phyloP scores from a whole-genome alignment of 2,797 vertebrate genomes.

The Potorous gilbertii region DNA sequence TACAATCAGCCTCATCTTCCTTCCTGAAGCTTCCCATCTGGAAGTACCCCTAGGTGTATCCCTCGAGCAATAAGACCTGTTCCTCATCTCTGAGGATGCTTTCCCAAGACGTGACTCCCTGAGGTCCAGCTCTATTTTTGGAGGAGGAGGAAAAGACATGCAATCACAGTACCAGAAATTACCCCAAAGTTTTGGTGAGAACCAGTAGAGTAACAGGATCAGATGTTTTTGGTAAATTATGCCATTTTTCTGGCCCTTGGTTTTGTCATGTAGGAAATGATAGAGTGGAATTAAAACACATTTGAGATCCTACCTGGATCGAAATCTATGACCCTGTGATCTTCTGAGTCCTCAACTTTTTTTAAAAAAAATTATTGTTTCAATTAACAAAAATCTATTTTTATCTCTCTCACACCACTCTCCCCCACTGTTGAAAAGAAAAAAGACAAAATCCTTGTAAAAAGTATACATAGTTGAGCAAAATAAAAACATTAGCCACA shows the following conservation, averaged over 20 bases:
- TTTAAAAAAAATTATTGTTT: not conserved
- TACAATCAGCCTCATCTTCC: not conserved
- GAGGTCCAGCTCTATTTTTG: rapidly evolving
- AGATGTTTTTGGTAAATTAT: not conserved
- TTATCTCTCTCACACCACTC: too few relatives aligned
- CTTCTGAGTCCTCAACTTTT: not conserved
- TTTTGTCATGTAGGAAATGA: not conserved
- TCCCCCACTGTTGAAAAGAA: too few relatives aligned
- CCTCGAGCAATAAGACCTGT: not conserved
- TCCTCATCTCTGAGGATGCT: not conserved
- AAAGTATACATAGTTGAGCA: not conserved
- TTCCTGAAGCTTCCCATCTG: not conserved
- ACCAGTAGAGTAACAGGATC: not conserved
- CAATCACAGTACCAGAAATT: not conserved
- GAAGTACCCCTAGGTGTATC: not conserved
- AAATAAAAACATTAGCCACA: not conserved
- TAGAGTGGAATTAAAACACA: not conserved
- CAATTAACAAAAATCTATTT: too few relatives aligned
- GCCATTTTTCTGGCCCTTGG: not conserved
- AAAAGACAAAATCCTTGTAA: too few relatives aligned
- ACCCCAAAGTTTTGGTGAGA: not conserved
- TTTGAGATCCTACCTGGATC: not conserved
- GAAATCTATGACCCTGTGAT: not conserved
- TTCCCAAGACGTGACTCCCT: rapidly evolving
- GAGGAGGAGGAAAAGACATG: rapidly evolving